Evolutionary conservation across 53 echinoderm and acorn worm species (phyloP).

Genomic region (Pentamera pediparva): DNA sequence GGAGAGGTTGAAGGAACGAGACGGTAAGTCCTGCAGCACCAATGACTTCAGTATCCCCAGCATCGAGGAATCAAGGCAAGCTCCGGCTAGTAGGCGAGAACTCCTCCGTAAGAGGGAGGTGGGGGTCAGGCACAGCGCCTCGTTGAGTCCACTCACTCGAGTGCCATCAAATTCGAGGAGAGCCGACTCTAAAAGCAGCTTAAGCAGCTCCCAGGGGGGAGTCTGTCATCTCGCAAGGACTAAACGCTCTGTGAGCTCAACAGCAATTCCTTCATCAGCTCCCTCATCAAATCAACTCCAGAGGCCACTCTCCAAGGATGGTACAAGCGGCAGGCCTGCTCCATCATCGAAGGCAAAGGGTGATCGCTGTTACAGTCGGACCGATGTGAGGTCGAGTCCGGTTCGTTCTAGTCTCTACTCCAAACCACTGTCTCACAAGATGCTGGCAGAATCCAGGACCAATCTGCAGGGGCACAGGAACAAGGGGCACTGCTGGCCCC

Average conservation of each 20-base stretch:
- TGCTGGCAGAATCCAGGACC: not conserved
- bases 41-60: constrained; percentile 33
- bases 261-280: too few relatives aligned
- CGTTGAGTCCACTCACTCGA: not conserved
- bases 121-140: not conserved
- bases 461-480: not conserved
- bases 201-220: not conserved
- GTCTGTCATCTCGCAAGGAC: not conserved
- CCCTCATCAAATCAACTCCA: too few relatives aligned
- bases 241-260: not conserved
- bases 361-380: not conserved
- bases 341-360: not conserved
- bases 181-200: not conserved
- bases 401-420: not conserved
- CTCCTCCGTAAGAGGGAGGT: constrained; percentile 37
- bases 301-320: not conserved
- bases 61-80: constrained; percentile 42
- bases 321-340: not conserved
- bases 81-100: constrained; percentile 45
- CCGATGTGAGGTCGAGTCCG: not conserved
- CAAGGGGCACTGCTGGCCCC: constrained; percentile 7
- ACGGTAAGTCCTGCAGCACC: constrained; percentile 22
- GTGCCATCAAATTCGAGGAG: not conserved
- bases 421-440: not conserved
- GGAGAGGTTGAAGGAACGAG: not conserved